Evolutionary conservation across 2,113 vertebrate species (phyloP).

Genomic region (Egretta garzetta): DNA sequence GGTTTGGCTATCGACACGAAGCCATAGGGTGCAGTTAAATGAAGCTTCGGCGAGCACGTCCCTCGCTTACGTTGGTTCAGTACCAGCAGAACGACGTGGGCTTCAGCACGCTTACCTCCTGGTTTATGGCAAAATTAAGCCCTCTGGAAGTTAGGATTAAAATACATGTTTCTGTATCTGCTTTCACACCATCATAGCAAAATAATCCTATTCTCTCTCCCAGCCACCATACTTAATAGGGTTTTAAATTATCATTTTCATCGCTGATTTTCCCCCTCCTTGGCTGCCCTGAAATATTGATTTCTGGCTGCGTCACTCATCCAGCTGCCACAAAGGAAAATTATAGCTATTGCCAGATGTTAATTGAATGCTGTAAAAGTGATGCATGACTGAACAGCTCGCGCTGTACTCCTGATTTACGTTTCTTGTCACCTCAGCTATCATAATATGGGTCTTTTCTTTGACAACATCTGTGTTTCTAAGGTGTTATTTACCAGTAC

Average conservation of each 20-base stretch:
- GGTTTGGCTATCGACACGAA: background rate
- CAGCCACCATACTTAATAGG: constrained; percentile 4
- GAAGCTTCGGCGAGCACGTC: background rate
- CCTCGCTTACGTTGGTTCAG: background rate
- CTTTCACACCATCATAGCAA: background rate
- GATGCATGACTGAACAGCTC: background rate
- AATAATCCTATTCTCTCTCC: background rate
- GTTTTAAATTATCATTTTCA: constrained; percentile 31
- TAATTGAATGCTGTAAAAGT: constrained; percentile 25
- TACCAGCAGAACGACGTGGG: background rate
- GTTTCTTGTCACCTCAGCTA: background rate
- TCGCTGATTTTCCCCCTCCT: background rate
- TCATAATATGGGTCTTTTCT: background rate
- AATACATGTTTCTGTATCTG: background rate
- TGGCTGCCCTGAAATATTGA: constrained; percentile 4
- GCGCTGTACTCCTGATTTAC: background rate
- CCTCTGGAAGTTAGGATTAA: background rate
- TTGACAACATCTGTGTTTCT: constrained; percentile 16
- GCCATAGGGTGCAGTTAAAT: background rate
- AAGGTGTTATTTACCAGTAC: constrained; percentile 12
- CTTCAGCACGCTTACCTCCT: background rate
- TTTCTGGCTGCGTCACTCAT: background rate
- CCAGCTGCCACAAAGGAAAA: constrained; percentile 50
- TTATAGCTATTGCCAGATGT: constrained; percentile 51
- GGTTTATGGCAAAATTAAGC: background rate